Evolutionary conservation across 2,888 invertebrate genomes (phyloP), one percentile per base, ranked within the genome.

Genomic region (Theristus sp.): DNA sequence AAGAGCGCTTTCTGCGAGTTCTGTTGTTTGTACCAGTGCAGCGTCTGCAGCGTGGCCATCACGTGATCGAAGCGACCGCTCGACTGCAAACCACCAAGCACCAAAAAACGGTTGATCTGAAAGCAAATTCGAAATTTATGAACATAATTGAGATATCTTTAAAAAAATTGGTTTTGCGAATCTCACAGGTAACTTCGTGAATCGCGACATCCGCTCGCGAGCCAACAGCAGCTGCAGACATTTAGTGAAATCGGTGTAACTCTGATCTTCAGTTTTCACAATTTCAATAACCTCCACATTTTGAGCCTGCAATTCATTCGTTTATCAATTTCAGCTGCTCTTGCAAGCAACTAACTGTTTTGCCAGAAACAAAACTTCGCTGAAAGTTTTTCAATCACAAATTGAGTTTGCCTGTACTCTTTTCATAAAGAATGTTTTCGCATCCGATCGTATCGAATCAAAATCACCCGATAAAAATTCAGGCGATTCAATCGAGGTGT

Each of bases 211-310:
- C n/a, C n/a, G n/a, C n/a, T n/a, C n/a, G n/a, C n/a, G n/a, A n/a
- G n/a, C n/a, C 38, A 38, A 17, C 38, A 38, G 38, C 6, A 59
- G 26, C 17, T 57, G 52, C 17, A 59, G 2, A 13, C 3, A 28
- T 59, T 60, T 60, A 6, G 60, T 60, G 28, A 60, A 60, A 59
- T 60, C 60, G 20, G 60, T 60, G n/a, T 60, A 17, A 29, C 59
- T 29, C 47, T 60, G 60, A 25, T 60, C 60, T n/a, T 28, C 24
- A 13, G 31, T 56, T 57, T 59, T 10, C 24, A 60, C 47, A n/a
- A 60, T 24, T 2, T 26, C 31, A n/a, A 24, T 59, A 24, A 59
- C 60, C 24, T 54, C 24, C 13, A n/a, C n/a, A n/a, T n/a, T n/a
- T n/a, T n/a, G n/a, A n/a, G n/a, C n/a, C n/a, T n/a, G n/a, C n/a